Evolutionary conservation across 2,113 vertebrate species (phyloP).

Genomic region (Triplophysa tibetana): DNA sequence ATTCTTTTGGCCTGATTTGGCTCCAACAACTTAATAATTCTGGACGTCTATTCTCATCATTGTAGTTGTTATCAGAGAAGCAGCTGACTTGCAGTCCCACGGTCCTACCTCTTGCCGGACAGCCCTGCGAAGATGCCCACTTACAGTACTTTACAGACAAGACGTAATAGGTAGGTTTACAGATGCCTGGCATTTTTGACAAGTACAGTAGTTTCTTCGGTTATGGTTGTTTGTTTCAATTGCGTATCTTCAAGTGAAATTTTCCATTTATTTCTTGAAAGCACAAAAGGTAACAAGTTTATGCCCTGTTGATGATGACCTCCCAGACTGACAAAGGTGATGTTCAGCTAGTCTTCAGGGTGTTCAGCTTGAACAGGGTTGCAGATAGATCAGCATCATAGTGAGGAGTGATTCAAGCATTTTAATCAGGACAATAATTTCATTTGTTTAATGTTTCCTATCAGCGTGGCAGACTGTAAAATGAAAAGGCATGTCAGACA

Average conservation of each 20-base stretch:
- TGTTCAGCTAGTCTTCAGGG: neutral
- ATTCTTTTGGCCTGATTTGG: conserved; percentile 66
- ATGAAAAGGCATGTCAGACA: too few species aligned
- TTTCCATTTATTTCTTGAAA: too few species aligned
- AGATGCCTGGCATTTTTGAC: conserved; percentile 4
- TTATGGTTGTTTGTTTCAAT: too few species aligned
- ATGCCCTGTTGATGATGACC: too few species aligned
- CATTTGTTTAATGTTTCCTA: too few species aligned
- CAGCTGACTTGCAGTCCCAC: conserved; percentile 45
- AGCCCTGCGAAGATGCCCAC: conserved; percentile 40
- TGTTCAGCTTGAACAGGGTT: too few species aligned
- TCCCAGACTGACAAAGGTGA: neutral
- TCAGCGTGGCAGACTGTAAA: too few species aligned
- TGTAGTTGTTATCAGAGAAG: conserved; percentile 54
- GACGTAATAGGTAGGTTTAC: conserved; percentile 46
- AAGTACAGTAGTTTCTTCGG: neutral
- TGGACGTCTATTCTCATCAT: conserved; percentile 62
- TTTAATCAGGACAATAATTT: too few species aligned
- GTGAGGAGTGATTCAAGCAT: too few species aligned
- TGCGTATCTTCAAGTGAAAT: neutral
- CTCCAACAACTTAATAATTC: conserved; percentile 72
- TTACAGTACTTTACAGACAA: conserved; percentile 47
- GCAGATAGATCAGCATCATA: too few species aligned
- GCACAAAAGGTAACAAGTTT: too few species aligned
- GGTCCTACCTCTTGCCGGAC: conserved; percentile 42